These are phyloP conservation scores for Hydropsyche tenuis DNA, from an alignment of 1,140 invertebrate genomes.

Conservation along the genomic window DNA sequence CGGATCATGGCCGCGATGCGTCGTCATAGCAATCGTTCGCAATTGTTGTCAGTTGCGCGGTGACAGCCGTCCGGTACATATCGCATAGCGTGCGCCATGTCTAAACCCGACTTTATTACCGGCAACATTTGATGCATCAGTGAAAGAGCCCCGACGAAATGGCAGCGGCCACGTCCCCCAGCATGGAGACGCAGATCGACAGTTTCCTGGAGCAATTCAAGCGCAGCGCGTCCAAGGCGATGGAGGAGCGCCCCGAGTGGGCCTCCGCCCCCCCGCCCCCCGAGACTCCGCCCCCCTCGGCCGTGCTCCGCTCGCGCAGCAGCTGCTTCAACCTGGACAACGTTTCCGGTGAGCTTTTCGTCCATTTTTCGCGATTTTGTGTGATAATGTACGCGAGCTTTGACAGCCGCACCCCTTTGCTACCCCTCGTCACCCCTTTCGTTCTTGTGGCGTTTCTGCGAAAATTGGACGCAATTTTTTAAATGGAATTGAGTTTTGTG, in stretches of 20 bases:
- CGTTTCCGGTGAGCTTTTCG: constrained; percentile 56
- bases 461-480: too few species aligned
- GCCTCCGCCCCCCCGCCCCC: not conserved
- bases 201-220: constrained; percentile 82
- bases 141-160: not conserved
- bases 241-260: constrained; percentile 68
- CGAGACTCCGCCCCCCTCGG: constrained; percentile 50
- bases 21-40: too few species aligned
- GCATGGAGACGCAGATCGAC: constrained; percentile 81
- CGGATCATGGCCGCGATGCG: too few species aligned
- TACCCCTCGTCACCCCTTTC: not conserved
- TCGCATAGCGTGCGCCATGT: constrained; percentile 21
- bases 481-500: too few species aligned
- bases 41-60: not conserved
- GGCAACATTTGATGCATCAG: not conserved
- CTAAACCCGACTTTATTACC: constrained; percentile 11
- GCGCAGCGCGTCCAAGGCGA: constrained; percentile 74
- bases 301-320: constrained; percentile 58
- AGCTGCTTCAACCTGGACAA: constrained; percentile 61
- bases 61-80: not conserved
- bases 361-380: not conserved
- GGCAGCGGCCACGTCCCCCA: constrained; percentile 70
- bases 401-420: not conserved
- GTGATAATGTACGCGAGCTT: not conserved
- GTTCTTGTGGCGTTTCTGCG: not conserved